Base-by-base conservation (phyloP, 2,888 invertebrate species). In the Coelogynopora nodosa region DNA sequence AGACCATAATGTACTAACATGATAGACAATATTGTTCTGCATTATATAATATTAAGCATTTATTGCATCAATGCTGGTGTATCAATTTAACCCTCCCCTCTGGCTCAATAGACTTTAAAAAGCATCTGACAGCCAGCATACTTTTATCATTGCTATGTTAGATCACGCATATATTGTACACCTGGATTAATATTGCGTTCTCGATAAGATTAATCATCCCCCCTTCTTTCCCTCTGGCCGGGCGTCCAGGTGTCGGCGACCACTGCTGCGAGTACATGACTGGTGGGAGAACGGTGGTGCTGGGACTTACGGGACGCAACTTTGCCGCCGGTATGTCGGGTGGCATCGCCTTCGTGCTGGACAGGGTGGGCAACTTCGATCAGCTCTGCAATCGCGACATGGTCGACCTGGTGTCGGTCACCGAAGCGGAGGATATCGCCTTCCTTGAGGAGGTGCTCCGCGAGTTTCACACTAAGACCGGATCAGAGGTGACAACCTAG, bases 211-310 rank as follows among this genome's bases (percentile, higher is more conserved):
- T n/a, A n/a, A n/a, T n/a, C n/a, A n/a, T n/a, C n/a, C n/a, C n/a
- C n/a, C n/a, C n/a, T n/a, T n/a, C n/a, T n/a, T n/a, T n/a, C n/a
- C n/a, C n/a, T n/a, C n/a, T n/a, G n/a, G n/a, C n/a, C n/a, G n/a
- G n/a, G n/a, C 87, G 87, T 23, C 87, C 94, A 93, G 98, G 98
- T 86, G 97, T 97, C 87, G 99, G 99, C 67, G 99, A 99, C 93
- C 98, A 99, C 93, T 98, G 97, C 87, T 99, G 99, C 93, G 99
- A 99, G 93, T 99, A 99, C 93, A 99, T 99, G 99, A 99, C 99
- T 83, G 98, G 97, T 18, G 98, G 98, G 87, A 93, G 94, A 87
- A 95, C 95, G 88, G 93, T 99, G 84, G 95, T 99, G 90, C 94
- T 99, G 23, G 98, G 98, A 0, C 94, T 96, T 87, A 98, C 98